Conservation (phyloP, 1,140 invertebrate genomes). For the Caenorhabditis brenneri region DNA sequence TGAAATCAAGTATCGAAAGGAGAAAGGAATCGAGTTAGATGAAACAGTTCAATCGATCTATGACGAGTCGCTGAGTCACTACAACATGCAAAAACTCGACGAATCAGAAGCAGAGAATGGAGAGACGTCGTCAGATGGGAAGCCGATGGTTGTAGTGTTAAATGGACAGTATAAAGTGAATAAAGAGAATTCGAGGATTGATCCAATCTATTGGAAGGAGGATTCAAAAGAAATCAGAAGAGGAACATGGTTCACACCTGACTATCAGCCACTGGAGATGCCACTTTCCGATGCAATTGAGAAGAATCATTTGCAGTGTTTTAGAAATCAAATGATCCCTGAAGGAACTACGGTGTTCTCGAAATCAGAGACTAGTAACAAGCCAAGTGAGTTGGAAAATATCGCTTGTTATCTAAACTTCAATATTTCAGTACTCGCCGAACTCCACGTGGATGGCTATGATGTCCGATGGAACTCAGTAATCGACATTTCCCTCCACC, state of each 20-base stretch:
- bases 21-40: constrained; percentile 60
- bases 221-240: constrained; percentile 61
- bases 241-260: constrained; percentile 66
- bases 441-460: constrained; percentile 64
- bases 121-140: constrained; percentile 56
- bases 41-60: constrained; percentile 4
- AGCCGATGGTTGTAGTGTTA: constrained; percentile 64
- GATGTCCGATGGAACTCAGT: constrained; percentile 70
- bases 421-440: constrained; percentile 68
- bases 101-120: neutral
- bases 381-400: constrained; percentile 66
- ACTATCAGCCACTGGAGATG: constrained; percentile 60
- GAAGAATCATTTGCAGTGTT: constrained; percentile 65
- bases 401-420: too few relatives aligned
- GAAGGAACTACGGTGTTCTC: constrained; percentile 69
- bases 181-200: constrained; percentile 46
- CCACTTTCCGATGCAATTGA: constrained; percentile 69
- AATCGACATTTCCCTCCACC: constrained; percentile 59
- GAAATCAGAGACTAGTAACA: constrained; percentile 67
- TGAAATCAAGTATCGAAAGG: constrained; percentile 62
- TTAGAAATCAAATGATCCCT: constrained; percentile 66
- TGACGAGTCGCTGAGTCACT: neutral
- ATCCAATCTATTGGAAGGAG: constrained; percentile 67
- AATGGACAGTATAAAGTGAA: constrained; percentile 62
- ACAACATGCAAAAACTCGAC: neutral